Evolutionary conservation across 1,140 invertebrate genomes (phyloP), one percentile per base, ranked within the genome.

Genomic region (Scaptomyza montana): DNA sequence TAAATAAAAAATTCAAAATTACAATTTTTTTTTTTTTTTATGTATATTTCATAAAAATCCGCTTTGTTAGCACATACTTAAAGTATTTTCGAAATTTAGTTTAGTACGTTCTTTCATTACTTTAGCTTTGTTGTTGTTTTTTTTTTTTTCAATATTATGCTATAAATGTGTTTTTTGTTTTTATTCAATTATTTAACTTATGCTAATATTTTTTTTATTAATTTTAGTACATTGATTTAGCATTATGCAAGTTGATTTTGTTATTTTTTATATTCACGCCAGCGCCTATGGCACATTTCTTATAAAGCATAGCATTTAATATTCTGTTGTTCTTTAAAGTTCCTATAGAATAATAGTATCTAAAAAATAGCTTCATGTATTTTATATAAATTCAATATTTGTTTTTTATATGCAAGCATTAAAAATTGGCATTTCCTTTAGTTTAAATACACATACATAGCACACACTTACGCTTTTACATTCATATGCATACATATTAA

Each of bases 361-460:
- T 86, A 86, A 86, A 86, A 86, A 86, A 86, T 86, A 86, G 80
- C 71, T 81, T 73, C 74, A 81, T 78, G 67, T 78, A 70, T 80
- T 67, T 57, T 45, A 69, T 74, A 69, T 70, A 74, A 74, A 74
- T 70, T 74, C 65, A 62, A 69, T 74, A 54, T 59, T 21, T 73
- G 41, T 25, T 6, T 33, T 70, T 67, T 76, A 60, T 71, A 84
- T 80, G 70, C 73, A 84, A 84, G 80, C 80, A 77, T 80, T 84
- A 67, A 85, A 78, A 84, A 84, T 84, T 84, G 80, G 80, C 80
- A 84, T 82, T 82, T 78, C 77, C 78, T 54, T 80, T 80, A 80
- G 78, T 76, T 53, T 25, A 61, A 39, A 12, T 13, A 54, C 43
- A 25, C 49, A 60, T 47, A 65, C 36, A 33, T 49, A 59, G 69